Conservation (phyloP, 1,140 invertebrate species). For the Chelonus insularis region DNA sequence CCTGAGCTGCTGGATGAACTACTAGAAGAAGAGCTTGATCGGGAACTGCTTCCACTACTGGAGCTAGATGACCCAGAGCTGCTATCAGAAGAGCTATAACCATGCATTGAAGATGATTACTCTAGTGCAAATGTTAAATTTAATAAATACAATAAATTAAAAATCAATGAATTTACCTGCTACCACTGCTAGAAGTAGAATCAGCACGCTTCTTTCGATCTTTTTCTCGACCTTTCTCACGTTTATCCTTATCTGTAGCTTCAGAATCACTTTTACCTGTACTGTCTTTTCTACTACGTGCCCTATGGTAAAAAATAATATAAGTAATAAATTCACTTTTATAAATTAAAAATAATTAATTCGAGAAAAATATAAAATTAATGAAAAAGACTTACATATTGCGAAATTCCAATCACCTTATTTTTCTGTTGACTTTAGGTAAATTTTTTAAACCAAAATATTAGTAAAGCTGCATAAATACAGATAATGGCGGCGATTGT, state of each 20-base stretch:
- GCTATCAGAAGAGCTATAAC: conserved; percentile 76
- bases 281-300: conserved; percentile 64
- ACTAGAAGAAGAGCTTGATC: conserved; percentile 74
- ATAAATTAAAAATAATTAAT: too few species aligned
- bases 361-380: background rate
- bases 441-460: background rate
- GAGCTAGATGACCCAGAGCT: conserved; percentile 67
- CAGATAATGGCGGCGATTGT: conserved; percentile 16
- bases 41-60: conserved; percentile 65
- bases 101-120: too few species aligned
- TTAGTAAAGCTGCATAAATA: background rate
- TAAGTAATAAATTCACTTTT: background rate
- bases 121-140: too few species aligned
- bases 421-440: too few species aligned
- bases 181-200: conserved; percentile 76
- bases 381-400: too few species aligned
- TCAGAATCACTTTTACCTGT: conserved; percentile 63
- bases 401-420: too few species aligned
- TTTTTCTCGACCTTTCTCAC: conserved; percentile 64
- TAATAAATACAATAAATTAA: background rate
- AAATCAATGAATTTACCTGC: conserved; percentile 62
- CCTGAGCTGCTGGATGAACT: conserved; percentile 69
- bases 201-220: conserved; percentile 72
- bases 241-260: conserved; percentile 71
- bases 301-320: conserved; percentile 52